These are phyloP conservation scores for Conomelus anceps DNA, from an alignment of 2,888 invertebrate species.

Conservation along the genomic window DNA sequence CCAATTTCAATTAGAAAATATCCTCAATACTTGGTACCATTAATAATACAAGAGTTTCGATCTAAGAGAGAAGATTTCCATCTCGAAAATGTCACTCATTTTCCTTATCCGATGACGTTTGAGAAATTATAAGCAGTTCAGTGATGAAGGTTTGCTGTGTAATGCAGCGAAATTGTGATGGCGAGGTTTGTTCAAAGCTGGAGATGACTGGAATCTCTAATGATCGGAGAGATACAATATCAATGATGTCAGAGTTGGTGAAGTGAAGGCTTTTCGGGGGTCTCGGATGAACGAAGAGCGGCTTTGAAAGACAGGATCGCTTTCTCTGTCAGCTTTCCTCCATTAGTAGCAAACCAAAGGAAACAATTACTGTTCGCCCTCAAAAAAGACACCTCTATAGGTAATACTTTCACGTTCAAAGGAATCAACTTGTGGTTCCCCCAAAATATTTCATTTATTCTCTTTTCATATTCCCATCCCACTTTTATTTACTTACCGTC, in stretches of 20 bases:
- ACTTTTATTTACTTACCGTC: not conserved
- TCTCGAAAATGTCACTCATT: not conserved
- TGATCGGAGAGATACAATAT: not conserved
- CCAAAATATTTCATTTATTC: not conserved
- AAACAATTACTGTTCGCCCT: not conserved
- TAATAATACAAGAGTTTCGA: too few species aligned
- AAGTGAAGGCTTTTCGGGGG: not conserved
- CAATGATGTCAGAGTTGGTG: not conserved
- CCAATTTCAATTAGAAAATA: too few species aligned
- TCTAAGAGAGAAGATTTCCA: too few species aligned
- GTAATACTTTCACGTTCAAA: not conserved
- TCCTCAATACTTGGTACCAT: too few species aligned
- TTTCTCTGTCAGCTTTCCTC: not conserved
- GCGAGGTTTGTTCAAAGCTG: not conserved
- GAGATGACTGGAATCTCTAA: not conserved
- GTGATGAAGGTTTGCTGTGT: not conserved
- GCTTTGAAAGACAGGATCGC: not conserved
- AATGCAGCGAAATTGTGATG: too few species aligned
- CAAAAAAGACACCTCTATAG: not conserved
- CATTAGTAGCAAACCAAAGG: not conserved
- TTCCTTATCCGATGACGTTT: not conserved
- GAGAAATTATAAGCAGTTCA: not conserved
- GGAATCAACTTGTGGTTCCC: not conserved
- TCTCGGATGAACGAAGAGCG: not conserved
- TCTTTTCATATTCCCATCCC: not conserved